phyloP scores from a whole-genome alignment of 2,888 invertebrate genomes.

The Ischnura elegans region DNA sequence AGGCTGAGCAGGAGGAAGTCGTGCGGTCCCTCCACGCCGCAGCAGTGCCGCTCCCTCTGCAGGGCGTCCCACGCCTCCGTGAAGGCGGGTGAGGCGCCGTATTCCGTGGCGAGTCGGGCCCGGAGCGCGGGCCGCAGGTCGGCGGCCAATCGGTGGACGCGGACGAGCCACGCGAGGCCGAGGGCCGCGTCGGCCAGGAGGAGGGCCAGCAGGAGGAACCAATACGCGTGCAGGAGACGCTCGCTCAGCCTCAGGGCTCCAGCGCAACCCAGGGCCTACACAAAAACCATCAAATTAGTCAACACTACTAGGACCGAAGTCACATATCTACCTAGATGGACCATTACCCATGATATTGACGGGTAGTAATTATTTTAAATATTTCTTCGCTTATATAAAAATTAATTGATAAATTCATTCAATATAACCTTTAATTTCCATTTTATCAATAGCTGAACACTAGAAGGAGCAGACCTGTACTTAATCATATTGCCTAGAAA shows the following conservation, averaged over 20 bases:
- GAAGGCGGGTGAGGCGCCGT: conserved; percentile 86
- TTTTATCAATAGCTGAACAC: too few species aligned
- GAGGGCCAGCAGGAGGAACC: conserved; percentile 88
- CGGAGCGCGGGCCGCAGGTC: conserved; percentile 86
- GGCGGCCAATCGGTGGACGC: conserved; percentile 87
- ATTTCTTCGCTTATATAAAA: too few species aligned
- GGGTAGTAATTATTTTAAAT: too few species aligned
- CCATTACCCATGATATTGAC: neutral
- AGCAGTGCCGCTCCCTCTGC: conserved; percentile 88
- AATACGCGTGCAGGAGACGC: conserved; percentile 90
- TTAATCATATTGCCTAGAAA: too few species aligned
- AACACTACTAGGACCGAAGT: too few species aligned
- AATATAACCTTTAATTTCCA: too few species aligned
- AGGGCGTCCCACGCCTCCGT: conserved; percentile 89
- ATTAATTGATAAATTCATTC: too few species aligned
- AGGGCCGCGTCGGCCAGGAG: conserved; percentile 91
- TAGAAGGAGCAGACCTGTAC: too few species aligned
- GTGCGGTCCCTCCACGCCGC: conserved; percentile 86
- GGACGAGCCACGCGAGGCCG: conserved; percentile 92
- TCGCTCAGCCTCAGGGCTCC: conserved; percentile 90
- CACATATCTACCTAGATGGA: neutral
- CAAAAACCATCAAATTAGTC: too few species aligned
- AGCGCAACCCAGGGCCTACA: conserved; percentile 84
- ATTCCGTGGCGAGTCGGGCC: conserved; percentile 83
- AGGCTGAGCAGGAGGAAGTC: conserved; percentile 57